Evolutionary conservation across 1,140 invertebrate genomes (phyloP).

Genomic region (Odontomachus brunneus): DNA sequence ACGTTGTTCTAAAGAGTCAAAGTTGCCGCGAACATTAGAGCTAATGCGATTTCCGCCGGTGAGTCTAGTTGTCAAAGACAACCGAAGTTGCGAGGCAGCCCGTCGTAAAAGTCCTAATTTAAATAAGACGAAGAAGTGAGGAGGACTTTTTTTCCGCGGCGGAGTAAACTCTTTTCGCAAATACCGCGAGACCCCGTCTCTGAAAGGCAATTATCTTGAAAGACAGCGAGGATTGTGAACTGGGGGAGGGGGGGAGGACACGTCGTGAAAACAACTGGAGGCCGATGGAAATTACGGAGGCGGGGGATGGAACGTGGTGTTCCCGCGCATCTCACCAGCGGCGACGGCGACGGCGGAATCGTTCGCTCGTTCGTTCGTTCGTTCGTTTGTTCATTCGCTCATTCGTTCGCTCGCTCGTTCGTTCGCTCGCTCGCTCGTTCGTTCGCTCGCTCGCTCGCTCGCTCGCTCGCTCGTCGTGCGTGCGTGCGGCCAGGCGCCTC

Average conservation of each 20-base stretch:
- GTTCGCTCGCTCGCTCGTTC: constrained; percentile 20
- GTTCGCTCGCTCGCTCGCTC: constrained; percentile 31
- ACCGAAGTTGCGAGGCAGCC: constrained; percentile 33
- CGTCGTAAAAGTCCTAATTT: constrained; percentile 46
- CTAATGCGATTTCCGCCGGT: constrained; percentile 3
- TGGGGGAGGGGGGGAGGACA: neutral
- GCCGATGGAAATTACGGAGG: constrained; percentile 15
- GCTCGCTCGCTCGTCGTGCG: neutral
- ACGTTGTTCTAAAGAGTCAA: constrained; percentile 30
- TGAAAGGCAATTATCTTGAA: constrained; percentile 56
- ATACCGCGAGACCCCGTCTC: constrained; percentile 33
- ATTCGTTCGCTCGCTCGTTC: constrained; percentile 30
- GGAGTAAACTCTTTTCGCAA: constrained; percentile 47
- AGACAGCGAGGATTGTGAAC: constrained; percentile 48
- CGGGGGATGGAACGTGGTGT: neutral
- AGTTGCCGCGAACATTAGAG: neutral
- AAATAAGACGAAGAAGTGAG: constrained; percentile 36
- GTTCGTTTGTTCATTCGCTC: too few species aligned
- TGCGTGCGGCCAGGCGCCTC: neutral
- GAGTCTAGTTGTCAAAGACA: constrained; percentile 29
- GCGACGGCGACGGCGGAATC: neutral
- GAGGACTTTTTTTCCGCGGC: constrained; percentile 28
- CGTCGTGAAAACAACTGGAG: constrained; percentile 33
- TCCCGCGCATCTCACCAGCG: neutral
- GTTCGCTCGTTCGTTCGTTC: too few species aligned